Evolutionary conservation across 2,797 vertebrate species (phyloP).

Genomic region (Eupleurogrammus muticus): DNA sequence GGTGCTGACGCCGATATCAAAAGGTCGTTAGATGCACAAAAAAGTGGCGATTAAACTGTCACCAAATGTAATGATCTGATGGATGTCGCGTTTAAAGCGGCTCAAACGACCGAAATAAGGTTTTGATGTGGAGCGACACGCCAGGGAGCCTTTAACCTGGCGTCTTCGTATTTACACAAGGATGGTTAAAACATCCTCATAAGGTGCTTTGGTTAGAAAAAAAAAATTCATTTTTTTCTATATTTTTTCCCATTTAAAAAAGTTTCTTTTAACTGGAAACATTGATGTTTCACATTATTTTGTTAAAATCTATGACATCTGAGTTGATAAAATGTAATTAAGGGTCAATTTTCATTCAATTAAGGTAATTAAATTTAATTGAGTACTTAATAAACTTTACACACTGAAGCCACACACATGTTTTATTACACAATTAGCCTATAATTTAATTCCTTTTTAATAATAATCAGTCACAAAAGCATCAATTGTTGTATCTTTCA

Average conservation of each 20-base stretch:
- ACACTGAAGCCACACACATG: too few relatives aligned
- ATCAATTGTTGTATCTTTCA: not conserved
- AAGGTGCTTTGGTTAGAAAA: too few relatives aligned
- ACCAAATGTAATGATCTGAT: not conserved
- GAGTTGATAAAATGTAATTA: not conserved
- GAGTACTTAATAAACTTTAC: not conserved
- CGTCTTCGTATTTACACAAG: too few relatives aligned
- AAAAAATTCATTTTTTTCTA: too few relatives aligned
- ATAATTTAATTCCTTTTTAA: too few relatives aligned
- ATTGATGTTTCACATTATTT: too few relatives aligned
- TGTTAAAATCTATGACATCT: not conserved
- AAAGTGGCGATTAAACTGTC: not conserved
- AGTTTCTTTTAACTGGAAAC: not conserved
- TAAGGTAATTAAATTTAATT: not conserved
- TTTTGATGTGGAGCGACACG: not conserved
- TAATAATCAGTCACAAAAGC: too few relatives aligned
- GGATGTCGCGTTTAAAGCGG: not conserved
- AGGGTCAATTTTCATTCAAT: not conserved
- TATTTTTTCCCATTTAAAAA: not conserved
- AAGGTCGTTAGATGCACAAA: not conserved
- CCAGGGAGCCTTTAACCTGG: too few relatives aligned
- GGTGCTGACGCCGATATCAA: conserved; percentile 50
- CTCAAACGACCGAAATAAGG: not conserved
- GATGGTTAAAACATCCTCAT: too few relatives aligned
- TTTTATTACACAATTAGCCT: too few relatives aligned